These are phyloP conservation scores for Hypercompe scribonia DNA, from an alignment of 2,888 invertebrate species.

Conservation along the genomic window DNA sequence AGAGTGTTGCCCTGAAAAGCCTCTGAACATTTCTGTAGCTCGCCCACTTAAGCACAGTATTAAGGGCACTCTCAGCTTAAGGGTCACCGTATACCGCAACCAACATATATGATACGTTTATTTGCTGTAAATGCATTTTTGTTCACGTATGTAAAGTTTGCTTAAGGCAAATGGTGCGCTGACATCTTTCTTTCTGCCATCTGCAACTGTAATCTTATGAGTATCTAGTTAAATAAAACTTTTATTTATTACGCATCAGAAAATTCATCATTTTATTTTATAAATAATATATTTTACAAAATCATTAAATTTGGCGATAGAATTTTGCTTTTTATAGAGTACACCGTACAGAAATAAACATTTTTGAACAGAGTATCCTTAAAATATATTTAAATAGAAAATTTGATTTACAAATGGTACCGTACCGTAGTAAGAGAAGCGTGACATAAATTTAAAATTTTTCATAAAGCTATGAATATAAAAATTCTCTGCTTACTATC, in stretches of 20 bases:
- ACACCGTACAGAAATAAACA: neutral
- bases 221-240: neutral
- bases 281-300: too few relatives aligned
- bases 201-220: neutral
- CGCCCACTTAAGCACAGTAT: slow-evolving; percentile 85
- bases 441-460: neutral
- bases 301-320: too few relatives aligned
- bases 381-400: neutral
- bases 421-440: neutral
- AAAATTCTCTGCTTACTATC: slow-evolving; percentile 27
- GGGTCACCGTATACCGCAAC: slow-evolving; percentile 77
- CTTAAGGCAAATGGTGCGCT: neutral
- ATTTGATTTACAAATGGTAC: too few relatives aligned
- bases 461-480: neutral
- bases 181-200: neutral
- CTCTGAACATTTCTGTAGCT: slow-evolving; percentile 82
- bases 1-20: slow-evolving; percentile 84
- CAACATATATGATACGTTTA: slow-evolving; percentile 61
- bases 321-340: neutral
- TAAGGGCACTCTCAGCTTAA: slow-evolving; percentile 83
- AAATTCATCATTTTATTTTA: too few relatives aligned
- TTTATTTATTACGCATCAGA: too few relatives aligned
- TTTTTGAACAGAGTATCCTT: neutral
- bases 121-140: slow-evolving; percentile 49
- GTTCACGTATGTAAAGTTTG: slow-evolving; percentile 12